phyloP scores from a whole-genome alignment of 2,888 invertebrate genomes.

The Acanthosoma haemorrhoidale region DNA sequence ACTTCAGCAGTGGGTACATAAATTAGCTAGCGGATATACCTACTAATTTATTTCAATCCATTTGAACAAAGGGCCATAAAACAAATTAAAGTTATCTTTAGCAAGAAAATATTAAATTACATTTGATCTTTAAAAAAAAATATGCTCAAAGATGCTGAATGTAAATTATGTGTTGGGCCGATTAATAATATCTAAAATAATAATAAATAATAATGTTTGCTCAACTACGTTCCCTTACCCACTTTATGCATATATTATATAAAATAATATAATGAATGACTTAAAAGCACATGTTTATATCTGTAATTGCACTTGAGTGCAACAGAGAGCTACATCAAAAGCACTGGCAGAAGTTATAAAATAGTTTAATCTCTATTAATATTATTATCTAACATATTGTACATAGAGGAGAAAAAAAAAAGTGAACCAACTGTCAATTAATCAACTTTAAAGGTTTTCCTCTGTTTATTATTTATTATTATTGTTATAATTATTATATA shows the following conservation, averaged over 20 bases:
- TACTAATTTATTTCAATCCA: no score
- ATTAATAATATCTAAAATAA: slow-evolving; percentile 23
- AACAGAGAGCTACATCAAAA: slow-evolving; percentile 5
- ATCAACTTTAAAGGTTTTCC: slow-evolving; percentile 22
- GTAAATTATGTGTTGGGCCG: slow-evolving; percentile 16
- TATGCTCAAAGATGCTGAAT: slow-evolving; percentile 20
- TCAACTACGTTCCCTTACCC: slow-evolving; percentile 25
- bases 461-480: slow-evolving; percentile 30
- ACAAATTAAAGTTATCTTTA: no score
- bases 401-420: slow-evolving; percentile 28
- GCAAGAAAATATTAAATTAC: no score
- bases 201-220: slow-evolving; percentile 29
- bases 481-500: slow-evolving; percentile 26
- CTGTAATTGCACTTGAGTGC: slow-evolving; percentile 19
- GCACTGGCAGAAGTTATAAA: slow-evolving; percentile 22
- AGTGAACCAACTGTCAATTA: slow-evolving; percentile 31
- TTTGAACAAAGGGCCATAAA: no score
- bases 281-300: slow-evolving; percentile 11
- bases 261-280: neutral
- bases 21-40: no score
- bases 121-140: no score
- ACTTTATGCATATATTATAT: slow-evolving; percentile 19
- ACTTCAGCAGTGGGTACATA: no score
- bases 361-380: slow-evolving; percentile 19
- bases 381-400: slow-evolving; percentile 27